Conservation (phyloP, 2,113 vertebrate genomes). For the Pseudorhombus dupliciocellatus region DNA sequence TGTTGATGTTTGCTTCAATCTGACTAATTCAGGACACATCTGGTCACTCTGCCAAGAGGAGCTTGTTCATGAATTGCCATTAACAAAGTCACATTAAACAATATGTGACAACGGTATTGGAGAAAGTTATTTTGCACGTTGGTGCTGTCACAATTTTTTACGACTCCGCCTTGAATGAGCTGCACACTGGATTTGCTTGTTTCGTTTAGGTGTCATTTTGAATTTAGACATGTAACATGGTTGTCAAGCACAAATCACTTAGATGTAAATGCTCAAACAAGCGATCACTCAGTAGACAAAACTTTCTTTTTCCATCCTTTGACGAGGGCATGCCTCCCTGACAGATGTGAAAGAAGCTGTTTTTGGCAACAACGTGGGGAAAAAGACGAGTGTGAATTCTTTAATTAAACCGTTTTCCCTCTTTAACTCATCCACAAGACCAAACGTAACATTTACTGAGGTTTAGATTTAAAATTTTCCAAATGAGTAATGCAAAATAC, state of each 20-base stretch:
- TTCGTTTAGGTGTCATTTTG: background rate
- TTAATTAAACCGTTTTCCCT: background rate
- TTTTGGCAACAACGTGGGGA: conserved; percentile 38
- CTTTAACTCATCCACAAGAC: background rate
- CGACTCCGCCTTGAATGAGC: background rate
- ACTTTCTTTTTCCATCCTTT: conserved; percentile 8
- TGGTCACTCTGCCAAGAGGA: conserved; percentile 7
- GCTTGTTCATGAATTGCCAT: background rate
- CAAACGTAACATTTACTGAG: background rate
- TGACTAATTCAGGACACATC: conserved; percentile 3
- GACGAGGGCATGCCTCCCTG: background rate
- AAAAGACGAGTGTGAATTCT: conserved; percentile 30
- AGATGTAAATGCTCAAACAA: conserved; percentile 16
- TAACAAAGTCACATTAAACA: conserved; percentile 15
- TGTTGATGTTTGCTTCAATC: conserved; percentile 7
- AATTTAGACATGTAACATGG: conserved; percentile 15
- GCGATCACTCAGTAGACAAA: conserved; percentile 13
- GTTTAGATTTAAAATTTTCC: background rate
- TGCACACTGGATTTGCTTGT: background rate
- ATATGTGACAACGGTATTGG: background rate
- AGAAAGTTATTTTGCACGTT: background rate
- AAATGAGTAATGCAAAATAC: conserved; percentile 8
- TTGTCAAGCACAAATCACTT: background rate
- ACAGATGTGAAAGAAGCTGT: conserved; percentile 4
- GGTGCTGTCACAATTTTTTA: conserved; percentile 16